phyloP scores from a whole-genome alignment of 2,888 invertebrate genomes.

The Meteorus cinctellus region DNA sequence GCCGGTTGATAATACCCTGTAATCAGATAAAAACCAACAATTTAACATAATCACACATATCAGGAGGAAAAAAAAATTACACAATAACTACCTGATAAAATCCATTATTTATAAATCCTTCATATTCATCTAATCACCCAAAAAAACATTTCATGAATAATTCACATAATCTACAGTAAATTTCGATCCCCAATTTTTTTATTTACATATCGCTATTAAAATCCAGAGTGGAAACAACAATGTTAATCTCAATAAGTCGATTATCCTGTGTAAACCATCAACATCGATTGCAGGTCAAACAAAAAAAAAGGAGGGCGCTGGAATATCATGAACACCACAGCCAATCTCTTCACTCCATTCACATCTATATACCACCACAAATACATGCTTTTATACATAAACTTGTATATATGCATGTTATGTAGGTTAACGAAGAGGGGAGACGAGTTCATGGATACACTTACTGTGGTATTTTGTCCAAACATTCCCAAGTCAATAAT shows the following conservation, averaged over 20 bases:
- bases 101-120: neutral
- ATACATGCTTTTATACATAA: constrained; percentile 4
- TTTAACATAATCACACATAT: neutral
- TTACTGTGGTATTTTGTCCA: constrained; percentile 23
- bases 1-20: constrained; percentile 94
- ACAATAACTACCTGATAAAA: neutral
- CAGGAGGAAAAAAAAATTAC: neutral
- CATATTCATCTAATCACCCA: neutral
- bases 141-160: neutral
- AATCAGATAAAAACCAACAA: constrained; percentile 60
- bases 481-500: constrained; percentile 16
- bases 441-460: constrained; percentile 7
- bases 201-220: neutral
- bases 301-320: constrained; percentile 15
- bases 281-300: constrained; percentile 1
- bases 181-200: neutral
- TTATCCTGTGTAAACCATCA: neutral
- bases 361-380: neutral
- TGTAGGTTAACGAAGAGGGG: constrained; percentile 12
- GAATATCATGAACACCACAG: constrained; percentile 9
- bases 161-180: neutral
- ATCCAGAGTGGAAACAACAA: constrained; percentile 2
- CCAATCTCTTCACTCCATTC: constrained; percentile 18
- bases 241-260: constrained; percentile 18
- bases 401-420: constrained; percentile 12